Percentiles rank a stretch among this genome's conserved stretches.
Conservation (phyloP, 2,797 vertebrate species). For the Phataginus tricuspis region DNA sequence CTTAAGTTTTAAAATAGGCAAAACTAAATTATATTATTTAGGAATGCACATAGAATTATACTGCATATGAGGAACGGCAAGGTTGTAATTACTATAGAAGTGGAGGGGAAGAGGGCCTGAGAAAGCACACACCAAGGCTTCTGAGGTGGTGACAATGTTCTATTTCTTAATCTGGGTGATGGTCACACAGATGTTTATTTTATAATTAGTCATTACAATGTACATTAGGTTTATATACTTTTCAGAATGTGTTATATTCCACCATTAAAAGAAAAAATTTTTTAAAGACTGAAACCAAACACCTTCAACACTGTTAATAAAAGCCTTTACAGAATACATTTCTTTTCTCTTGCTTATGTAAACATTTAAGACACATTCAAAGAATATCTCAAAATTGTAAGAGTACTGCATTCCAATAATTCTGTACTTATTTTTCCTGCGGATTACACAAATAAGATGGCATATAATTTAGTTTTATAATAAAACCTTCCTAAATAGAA, state of each 20-base stretch:
- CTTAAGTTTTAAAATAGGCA: constrained; percentile 40
- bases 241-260: constrained; percentile 13
- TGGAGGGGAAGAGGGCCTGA: background rate
- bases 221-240: background rate
- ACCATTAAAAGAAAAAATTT: background rate
- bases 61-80: background rate
- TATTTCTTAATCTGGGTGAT: background rate
- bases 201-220: background rate
- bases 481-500: background rate
- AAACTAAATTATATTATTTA: constrained; percentile 44
- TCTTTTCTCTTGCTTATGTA: constrained; percentile 2
- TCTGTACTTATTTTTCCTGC: background rate
- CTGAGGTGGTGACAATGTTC: background rate
- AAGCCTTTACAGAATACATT: background rate
- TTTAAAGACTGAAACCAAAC: constrained; percentile 22
- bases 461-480: constrained; percentile 8
- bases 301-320: background rate
- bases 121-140: background rate
- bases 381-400: background rate
- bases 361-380: constrained; percentile 55
- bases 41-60: constrained; percentile 2
- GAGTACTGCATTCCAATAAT: background rate
- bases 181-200: background rate
- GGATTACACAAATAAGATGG: background rate
- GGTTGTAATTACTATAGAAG: background rate